phyloP scores from a whole-genome alignment of 1,140 invertebrate species.

The Drosophila albomicans region DNA sequence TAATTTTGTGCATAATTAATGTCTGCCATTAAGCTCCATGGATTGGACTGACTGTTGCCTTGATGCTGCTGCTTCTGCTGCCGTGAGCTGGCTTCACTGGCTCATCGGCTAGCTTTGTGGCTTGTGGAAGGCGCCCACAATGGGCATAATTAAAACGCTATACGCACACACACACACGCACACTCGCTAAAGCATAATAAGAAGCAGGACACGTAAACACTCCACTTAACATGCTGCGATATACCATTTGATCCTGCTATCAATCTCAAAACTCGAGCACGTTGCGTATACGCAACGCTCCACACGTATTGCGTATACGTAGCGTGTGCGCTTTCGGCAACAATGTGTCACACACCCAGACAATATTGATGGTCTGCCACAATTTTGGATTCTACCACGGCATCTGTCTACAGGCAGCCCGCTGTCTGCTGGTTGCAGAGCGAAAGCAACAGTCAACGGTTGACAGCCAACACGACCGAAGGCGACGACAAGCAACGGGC shows the following conservation, averaged over 20 bases:
- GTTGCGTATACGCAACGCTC: conserved; percentile 43
- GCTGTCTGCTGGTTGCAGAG: background rate
- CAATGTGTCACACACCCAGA: conserved; percentile 59
- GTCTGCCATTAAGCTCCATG: conserved; percentile 62
- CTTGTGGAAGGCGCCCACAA: conserved; percentile 28
- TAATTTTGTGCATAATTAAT: conserved; percentile 76
- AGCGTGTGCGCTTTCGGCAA: conserved; percentile 56
- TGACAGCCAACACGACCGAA: background rate
- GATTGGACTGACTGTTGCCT: background rate
- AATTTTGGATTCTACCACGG: conserved; percentile 49
- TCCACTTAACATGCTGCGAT: conserved; percentile 76
- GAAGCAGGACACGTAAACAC: conserved; percentile 61
- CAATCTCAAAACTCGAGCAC: conserved; percentile 64
- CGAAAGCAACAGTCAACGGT: background rate
- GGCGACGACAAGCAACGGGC: conserved; percentile 4
- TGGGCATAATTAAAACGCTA: conserved; percentile 50
- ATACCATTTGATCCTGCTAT: conserved; percentile 80
- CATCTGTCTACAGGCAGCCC: background rate
- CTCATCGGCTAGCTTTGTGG: conserved; percentile 45
- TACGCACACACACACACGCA: conserved; percentile 22
- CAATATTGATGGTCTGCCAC: conserved; percentile 69
- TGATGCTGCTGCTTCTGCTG: background rate
- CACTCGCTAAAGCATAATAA: background rate
- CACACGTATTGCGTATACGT: conserved; percentile 56
- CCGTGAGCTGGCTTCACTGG: conserved; percentile 2